Evolutionary conservation across 2,888 invertebrate species (phyloP).

Genomic region (Glyphotaelius pellucidus): DNA sequence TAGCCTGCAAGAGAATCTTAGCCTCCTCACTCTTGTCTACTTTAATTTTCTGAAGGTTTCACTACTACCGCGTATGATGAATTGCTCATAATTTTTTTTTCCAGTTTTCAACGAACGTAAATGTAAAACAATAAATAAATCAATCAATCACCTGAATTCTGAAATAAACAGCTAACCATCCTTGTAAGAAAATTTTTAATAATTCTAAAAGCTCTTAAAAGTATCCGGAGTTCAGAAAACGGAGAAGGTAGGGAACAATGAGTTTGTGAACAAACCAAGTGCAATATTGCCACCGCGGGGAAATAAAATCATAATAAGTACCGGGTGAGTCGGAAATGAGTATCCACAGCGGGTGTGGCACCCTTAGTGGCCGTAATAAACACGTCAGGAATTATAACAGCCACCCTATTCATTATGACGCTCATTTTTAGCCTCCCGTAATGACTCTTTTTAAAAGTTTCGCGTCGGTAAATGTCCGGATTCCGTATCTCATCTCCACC

Average conservation of each 20-base stretch:
- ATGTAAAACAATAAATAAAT: neutral
- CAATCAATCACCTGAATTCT: neutral
- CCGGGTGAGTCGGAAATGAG: slow-evolving; percentile 33
- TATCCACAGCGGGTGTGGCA: slow-evolving; percentile 12
- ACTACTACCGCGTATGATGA: too few relatives aligned
- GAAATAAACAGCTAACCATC: neutral
- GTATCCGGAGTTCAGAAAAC: neutral
- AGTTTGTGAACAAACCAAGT: neutral
- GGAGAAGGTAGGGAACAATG: neutral
- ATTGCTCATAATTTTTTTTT: too few relatives aligned
- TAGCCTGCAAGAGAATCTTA: too few relatives aligned
- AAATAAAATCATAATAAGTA: slow-evolving; percentile 27
- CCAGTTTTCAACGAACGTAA: too few relatives aligned
- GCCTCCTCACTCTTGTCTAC: too few relatives aligned
- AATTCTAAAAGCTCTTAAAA: neutral
- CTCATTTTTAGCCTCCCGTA: slow-evolving; percentile 43
- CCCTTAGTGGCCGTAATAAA: slow-evolving; percentile 25
- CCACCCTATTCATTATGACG: slow-evolving; percentile 26
- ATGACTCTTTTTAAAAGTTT: slow-evolving; percentile 55
- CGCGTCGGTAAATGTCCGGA: slow-evolving; percentile 20
- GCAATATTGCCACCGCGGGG: slow-evolving; percentile 2
- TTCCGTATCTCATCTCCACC: slow-evolving; percentile 2
- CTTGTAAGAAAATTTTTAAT: neutral
- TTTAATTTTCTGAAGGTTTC: too few relatives aligned
- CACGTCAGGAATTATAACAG: slow-evolving; percentile 33